Evolutionary conservation across 2,888 invertebrate genomes (phyloP).

Genomic region (Heliconius ethilla): DNA sequence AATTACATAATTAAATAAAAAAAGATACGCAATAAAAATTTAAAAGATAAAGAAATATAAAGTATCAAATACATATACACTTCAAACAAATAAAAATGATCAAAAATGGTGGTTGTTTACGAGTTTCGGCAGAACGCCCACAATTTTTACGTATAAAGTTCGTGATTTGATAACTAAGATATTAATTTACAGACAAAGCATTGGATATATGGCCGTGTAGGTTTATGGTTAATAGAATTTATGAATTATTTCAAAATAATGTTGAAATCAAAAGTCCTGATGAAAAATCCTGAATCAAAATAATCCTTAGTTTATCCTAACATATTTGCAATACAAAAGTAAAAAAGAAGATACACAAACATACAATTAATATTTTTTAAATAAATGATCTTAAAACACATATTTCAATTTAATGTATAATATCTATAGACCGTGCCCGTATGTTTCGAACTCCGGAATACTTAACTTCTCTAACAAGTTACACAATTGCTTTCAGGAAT

Average conservation of each 20-base stretch:
- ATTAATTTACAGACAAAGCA: background rate
- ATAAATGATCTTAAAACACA: background rate
- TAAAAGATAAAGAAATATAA: too few species aligned
- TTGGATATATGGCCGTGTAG: background rate
- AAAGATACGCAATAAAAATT: too few species aligned
- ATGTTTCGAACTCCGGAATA: background rate
- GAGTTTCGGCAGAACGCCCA: constrained; percentile 5
- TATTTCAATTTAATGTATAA: background rate
- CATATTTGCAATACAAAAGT: too few species aligned
- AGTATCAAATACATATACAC: too few species aligned
- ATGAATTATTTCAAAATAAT: background rate
- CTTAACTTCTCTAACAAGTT: constrained; percentile 35
- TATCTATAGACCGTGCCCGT: background rate
- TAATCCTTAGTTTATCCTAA: background rate
- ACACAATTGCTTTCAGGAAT: constrained; percentile 83
- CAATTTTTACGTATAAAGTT: background rate
- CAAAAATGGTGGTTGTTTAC: background rate
- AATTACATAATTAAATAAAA: too few species aligned
- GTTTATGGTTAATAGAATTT: background rate
- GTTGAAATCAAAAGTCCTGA: background rate
- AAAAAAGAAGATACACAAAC: too few species aligned
- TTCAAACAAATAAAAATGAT: background rate
- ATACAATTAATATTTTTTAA: background rate
- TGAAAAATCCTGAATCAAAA: background rate
- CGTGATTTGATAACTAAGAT: constrained; percentile 1